A percentile compares a stretch with the other conserved stretches of the same genome.
These are phyloP conservation scores for Epinotia nisella DNA, from an alignment of 2,888 invertebrate species.

Conservation along the genomic window DNA sequence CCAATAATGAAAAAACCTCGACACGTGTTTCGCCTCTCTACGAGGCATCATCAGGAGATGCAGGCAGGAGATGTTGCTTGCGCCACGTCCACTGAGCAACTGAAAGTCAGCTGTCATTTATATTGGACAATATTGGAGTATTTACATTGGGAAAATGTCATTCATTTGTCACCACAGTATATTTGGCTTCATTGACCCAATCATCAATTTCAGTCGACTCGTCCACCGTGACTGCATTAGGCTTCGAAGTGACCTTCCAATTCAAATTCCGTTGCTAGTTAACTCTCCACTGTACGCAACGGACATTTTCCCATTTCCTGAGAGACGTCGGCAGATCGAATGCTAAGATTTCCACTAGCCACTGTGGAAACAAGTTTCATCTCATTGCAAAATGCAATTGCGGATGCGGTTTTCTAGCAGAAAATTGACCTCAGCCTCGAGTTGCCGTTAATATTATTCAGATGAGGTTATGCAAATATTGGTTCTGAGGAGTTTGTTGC, in stretches of 20 bases:
- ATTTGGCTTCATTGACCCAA: not conserved
- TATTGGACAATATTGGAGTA: too few relatives aligned
- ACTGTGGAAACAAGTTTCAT: slow-evolving; percentile 37
- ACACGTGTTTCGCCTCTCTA: too few relatives aligned
- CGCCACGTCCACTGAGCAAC: too few relatives aligned
- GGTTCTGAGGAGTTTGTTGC: slow-evolving; percentile 11
- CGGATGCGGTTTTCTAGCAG: slow-evolving; percentile 35
- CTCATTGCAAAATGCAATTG: slow-evolving; percentile 41
- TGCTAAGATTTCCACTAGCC: slow-evolving; percentile 24
- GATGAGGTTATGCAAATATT: slow-evolving; percentile 43
- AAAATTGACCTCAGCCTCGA: slow-evolving; percentile 39
- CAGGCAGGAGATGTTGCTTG: too few relatives aligned
- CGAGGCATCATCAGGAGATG: too few relatives aligned
- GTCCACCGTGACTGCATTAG: not conserved
- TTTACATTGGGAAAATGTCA: not conserved
- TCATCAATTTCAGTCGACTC: not conserved
- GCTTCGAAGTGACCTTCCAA: slow-evolving; percentile 26
- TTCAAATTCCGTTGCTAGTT: slow-evolving; percentile 26
- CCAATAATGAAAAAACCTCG: too few relatives aligned
- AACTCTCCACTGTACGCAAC: slow-evolving; percentile 20
- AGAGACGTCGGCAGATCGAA: slow-evolving; percentile 28
- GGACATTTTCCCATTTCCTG: slow-evolving; percentile 35
- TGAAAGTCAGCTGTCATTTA: too few relatives aligned
- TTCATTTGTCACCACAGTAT: not conserved
- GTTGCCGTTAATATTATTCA: slow-evolving; percentile 23